A percentile compares a stretch with the other conserved stretches of the same genome.
These are phyloP conservation scores for Caenorhabditis inopinata DNA, from an alignment of 1,140 invertebrate genomes.

Conservation along the genomic window DNA sequence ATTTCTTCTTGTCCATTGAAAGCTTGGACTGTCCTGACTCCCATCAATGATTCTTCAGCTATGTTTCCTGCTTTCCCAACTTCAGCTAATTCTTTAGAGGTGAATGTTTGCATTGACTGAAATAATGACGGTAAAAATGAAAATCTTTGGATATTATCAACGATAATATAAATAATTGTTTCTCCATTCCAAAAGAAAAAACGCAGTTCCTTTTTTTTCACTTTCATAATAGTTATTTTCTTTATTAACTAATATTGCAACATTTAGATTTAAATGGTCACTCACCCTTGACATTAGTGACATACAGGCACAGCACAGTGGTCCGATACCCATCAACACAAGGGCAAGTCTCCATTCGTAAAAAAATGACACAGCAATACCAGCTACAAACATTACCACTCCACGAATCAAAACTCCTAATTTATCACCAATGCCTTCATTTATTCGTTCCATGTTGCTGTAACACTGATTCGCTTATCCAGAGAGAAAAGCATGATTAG, in stretches of 20 bases:
- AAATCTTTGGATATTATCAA: too few relatives aligned
- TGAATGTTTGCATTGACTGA: constrained; percentile 44
- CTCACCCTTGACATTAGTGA: constrained; percentile 48
- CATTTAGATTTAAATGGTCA: too few relatives aligned
- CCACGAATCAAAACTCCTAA: constrained; percentile 76
- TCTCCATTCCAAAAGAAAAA: too few relatives aligned
- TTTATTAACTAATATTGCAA: too few relatives aligned
- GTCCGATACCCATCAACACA: constrained; percentile 50
- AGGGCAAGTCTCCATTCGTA: constrained; percentile 53
- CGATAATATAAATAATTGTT: too few relatives aligned
- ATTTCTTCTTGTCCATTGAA: constrained; percentile 79
- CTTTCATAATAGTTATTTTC: too few relatives aligned
- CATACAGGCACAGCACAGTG: constrained; percentile 41
- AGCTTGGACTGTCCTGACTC: constrained; percentile 78
- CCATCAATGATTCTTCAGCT: constrained; percentile 58
- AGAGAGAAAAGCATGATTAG: too few relatives aligned
- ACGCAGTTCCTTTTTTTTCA: too few relatives aligned
- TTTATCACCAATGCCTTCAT: constrained; percentile 86
- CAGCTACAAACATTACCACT: constrained; percentile 33
- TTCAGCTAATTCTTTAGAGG: constrained; percentile 39
- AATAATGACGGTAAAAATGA: not conserved
- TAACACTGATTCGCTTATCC: constrained; percentile 15
- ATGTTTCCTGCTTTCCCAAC: constrained; percentile 48
- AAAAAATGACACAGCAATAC: constrained; percentile 45
- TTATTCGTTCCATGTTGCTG: constrained; percentile 82